phyloP scores from a whole-genome alignment of 2,797 vertebrate species.

The Crax fasciolata region DNA sequence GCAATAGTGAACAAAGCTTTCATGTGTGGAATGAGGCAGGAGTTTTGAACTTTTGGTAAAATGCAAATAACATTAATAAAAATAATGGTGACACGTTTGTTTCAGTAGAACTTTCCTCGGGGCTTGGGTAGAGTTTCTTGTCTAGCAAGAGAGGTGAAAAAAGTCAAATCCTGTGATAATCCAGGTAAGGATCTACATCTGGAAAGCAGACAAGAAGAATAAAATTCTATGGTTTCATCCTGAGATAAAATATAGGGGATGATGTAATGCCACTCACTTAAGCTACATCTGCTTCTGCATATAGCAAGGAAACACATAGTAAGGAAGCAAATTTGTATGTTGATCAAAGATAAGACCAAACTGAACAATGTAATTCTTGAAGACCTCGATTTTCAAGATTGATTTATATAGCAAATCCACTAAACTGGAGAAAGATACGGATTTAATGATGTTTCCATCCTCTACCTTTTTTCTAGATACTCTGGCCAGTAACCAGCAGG shows the following conservation, averaged over 20 bases:
- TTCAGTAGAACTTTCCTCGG: slow-evolving; percentile 19
- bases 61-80: background rate
- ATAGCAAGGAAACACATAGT: background rate
- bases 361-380: background rate
- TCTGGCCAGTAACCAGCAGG: background rate
- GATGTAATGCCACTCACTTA: background rate
- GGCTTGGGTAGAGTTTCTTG: background rate
- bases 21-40: slow-evolving; percentile 9
- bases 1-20: slow-evolving; percentile 26
- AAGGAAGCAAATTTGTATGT: background rate
- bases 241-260: background rate
- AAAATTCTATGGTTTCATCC: background rate
- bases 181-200: background rate
- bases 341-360: background rate
- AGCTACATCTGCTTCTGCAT: background rate
- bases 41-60: slow-evolving; percentile 36
- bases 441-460: background rate
- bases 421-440: background rate
- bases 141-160: background rate
- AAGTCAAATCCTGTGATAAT: background rate
- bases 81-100: background rate
- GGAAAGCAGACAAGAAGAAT: background rate
- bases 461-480: background rate
- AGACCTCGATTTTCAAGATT: background rate
- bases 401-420: background rate